phyloP scores from a whole-genome alignment of 2,113 vertebrate genomes.

The Micromys minutus region DNA sequence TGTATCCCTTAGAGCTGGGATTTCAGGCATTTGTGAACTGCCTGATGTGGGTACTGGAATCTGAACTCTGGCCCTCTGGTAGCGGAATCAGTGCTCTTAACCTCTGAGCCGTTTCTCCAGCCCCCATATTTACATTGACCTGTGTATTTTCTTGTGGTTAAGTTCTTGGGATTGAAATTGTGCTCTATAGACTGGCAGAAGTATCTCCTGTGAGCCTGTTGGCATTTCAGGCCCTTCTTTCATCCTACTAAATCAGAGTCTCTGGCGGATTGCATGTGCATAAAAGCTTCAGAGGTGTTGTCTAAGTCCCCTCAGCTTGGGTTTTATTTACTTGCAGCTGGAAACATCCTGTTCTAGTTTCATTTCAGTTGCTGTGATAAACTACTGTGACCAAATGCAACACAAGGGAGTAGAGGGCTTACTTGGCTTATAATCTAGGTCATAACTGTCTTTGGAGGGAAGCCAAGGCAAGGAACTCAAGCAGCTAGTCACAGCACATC shows the following conservation, averaged over 20 bases:
- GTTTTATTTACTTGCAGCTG: conserved; percentile 29
- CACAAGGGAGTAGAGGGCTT: neutral
- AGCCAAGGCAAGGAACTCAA: neutral
- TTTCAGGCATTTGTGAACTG: neutral
- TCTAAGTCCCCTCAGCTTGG: neutral
- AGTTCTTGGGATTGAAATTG: neutral
- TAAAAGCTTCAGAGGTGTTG: conserved; percentile 17
- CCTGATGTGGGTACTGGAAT: neutral
- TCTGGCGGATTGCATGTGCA: neutral
- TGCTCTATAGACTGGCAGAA: neutral
- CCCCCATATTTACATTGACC: neutral
- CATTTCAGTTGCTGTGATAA: neutral
- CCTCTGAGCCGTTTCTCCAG: neutral
- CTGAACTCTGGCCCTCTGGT: neutral
- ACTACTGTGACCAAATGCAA: neutral
- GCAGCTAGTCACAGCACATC: neutral
- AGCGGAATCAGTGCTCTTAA: neutral
- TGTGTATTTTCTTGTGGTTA: conserved; percentile 40
- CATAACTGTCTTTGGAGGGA: neutral
- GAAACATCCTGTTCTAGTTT: conserved; percentile 25
- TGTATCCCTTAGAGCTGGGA: neutral
- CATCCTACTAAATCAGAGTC: neutral
- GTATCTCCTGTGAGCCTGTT: neutral
- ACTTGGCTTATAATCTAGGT: neutral
- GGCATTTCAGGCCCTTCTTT: neutral